These are phyloP conservation scores for Pangasius mekongensis DNA, from an alignment of 2,797 vertebrate species.

Conservation along the genomic window DNA sequence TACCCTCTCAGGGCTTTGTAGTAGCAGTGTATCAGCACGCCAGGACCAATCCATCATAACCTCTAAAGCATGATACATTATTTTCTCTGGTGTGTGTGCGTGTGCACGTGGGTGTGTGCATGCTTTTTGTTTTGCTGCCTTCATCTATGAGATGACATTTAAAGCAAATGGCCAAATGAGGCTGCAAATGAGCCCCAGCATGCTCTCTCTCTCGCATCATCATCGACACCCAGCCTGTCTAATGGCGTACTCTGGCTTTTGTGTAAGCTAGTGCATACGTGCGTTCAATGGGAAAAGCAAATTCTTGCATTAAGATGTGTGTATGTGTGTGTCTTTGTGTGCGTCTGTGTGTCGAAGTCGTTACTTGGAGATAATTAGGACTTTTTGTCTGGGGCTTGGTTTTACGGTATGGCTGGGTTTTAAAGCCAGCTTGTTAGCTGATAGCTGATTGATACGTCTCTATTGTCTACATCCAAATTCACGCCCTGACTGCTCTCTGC, in stretches of 20 bases:
- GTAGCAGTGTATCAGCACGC: conserved; percentile 57
- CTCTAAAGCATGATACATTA: conserved; percentile 58
- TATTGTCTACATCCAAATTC: conserved; percentile 41
- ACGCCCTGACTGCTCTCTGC: conserved; percentile 18
- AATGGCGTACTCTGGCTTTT: conserved; percentile 70
- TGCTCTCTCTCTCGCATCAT: conserved; percentile 46
- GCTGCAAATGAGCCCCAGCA: conserved; percentile 66
- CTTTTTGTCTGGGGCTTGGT: conserved; percentile 14
- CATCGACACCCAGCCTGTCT: conserved; percentile 71
- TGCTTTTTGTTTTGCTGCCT: conserved; percentile 71
- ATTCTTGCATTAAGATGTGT: conserved; percentile 19
- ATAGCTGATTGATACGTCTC: conserved; percentile 38
- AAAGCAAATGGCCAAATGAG: conserved; percentile 76
- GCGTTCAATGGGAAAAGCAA: neutral
- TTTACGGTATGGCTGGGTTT: conserved; percentile 9
- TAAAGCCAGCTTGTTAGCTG: conserved; percentile 21
- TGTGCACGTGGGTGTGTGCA: neutral
- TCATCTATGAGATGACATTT: conserved; percentile 76
- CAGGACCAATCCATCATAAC: conserved; percentile 77
- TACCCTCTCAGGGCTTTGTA: conserved; percentile 10
- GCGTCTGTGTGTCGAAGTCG: neutral
- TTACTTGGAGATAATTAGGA: conserved; percentile 19
- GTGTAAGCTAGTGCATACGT: neutral
- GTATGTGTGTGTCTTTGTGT: neutral
- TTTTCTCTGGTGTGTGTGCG: conserved; percentile 12